Evolutionary conservation across 1,140 invertebrate genomes (phyloP).

Genomic region (Oncopodura yosiiana): DNA sequence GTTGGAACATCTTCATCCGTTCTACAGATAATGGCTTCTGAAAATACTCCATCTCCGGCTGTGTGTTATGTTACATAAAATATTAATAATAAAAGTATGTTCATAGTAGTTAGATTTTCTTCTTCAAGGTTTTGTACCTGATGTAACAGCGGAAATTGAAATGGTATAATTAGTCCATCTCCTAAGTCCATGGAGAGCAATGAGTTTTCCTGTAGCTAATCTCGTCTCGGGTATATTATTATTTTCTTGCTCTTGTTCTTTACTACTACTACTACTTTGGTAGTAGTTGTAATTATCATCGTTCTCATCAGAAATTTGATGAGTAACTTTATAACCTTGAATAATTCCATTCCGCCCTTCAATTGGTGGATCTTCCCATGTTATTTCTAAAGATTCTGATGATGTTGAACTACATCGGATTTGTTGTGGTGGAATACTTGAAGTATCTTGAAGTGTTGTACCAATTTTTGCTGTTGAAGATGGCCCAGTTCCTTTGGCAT

Average conservation of each 20-base stretch:
- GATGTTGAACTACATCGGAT: conserved; percentile 64
- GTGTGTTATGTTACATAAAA: too few species aligned
- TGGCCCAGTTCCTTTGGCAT: conserved; percentile 78
- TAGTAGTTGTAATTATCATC: not conserved
- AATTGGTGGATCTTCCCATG: conserved; percentile 71
- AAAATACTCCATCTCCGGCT: conserved; percentile 46
- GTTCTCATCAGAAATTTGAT: conserved; percentile 53
- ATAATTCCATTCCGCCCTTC: conserved; percentile 75
- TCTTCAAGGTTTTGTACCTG: too few species aligned
- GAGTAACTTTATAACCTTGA: conserved; percentile 72
- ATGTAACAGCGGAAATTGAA: conserved; percentile 46
- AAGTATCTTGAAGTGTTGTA: conserved; percentile 80
- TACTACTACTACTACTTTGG: not conserved
- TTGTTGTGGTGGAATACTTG: conserved; percentile 58
- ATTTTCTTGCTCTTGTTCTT: conserved; percentile 7
- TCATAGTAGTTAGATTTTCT: too few species aligned
- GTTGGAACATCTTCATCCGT: conserved; percentile 58
- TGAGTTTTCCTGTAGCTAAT: conserved; percentile 29
- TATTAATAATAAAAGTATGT: too few species aligned
- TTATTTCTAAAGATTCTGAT: conserved; percentile 71
- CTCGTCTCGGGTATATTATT: too few species aligned
- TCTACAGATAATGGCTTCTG: conserved; percentile 42
- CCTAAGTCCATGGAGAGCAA: conserved; percentile 34
- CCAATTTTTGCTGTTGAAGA: conserved; percentile 68
- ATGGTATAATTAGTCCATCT: conserved; percentile 44